Base-by-base conservation (phyloP, 2,113 vertebrate species). In the Etheostoma spectabile region DNA sequence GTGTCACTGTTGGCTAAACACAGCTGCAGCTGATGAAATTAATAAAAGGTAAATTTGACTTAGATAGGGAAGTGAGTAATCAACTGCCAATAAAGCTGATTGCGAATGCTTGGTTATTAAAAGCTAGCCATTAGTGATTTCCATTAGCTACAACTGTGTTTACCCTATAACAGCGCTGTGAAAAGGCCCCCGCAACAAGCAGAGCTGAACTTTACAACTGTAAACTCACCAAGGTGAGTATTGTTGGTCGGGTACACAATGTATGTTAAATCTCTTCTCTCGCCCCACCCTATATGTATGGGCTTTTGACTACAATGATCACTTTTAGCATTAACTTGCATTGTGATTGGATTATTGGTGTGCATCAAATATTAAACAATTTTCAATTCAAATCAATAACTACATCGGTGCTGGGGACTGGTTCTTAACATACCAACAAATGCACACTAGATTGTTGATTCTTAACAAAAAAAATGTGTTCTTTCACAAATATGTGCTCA, bases 91-190 rank as follows among this genome's bases (percentile, higher is more conserved):
- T 76, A 63, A 33, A 63, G 49, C 12, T 1, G 22, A 11, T 15
- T 56, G 30, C 21, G 0, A 61, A 14, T 21, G 3, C 19, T 49
- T 30, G 1, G n/a, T 66, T 16, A 59, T 27, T 46, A 64, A 10
- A 59, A 27, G 4, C 3, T 18, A 11, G 6, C 42, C 4, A 27
- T 78, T 53, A 51, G 42, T 74, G 8, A n/a, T n/a, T 77, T 45
- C 42, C 45, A 80, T 77, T 24, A 72, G 27, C 27, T 27, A 27
- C 27, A 27, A 3, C 27, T 77, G 68, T 74, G 74, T 86, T 73
- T 68, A 53, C 55, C 42, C 66, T 64, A 80, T 80, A 80, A 24
- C 11, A 10, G 16, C 15, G 11, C 38, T 51, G 35, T 45, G 38
- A 21, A 48, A 45, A 24, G 24, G 24, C 30, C 30, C n/a, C 6